A percentile compares a stretch with the other conserved stretches of the same genome.
Evolutionary conservation across 2,113 vertebrate species (phyloP).

Genomic region (Platysteira castanea): DNA sequence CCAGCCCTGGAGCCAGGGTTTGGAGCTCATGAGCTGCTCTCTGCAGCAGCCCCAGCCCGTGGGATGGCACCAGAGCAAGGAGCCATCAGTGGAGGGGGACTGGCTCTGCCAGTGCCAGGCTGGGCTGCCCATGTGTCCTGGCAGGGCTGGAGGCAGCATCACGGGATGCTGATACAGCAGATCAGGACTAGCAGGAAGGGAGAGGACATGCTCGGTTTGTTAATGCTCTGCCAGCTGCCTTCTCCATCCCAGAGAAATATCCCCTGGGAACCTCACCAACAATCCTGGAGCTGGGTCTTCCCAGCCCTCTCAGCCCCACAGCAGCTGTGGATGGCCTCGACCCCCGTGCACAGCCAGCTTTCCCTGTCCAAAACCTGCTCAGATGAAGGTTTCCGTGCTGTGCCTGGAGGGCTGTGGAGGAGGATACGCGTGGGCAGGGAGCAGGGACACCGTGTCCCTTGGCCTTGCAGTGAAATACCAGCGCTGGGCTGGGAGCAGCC

Average conservation of each 20-base stretch:
- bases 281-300: neutral
- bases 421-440: neutral
- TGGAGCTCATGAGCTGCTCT: neutral
- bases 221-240: neutral
- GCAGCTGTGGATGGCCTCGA: neutral
- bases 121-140: neutral
- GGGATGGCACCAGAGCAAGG: neutral
- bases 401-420: neutral
- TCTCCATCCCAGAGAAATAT: accelerated
- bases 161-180: neutral
- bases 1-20: neutral
- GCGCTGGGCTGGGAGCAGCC: neutral
- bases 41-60: neutral
- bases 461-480: neutral
- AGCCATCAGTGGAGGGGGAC: neutral
- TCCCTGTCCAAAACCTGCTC: neutral
- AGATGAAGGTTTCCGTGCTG: neutral
- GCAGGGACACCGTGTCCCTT: neutral
- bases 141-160: neutral
- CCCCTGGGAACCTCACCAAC: neutral
- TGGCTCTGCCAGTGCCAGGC: neutral
- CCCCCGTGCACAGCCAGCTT: neutral
- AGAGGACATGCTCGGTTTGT: neutral
- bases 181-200: neutral
- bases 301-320: neutral